Percentiles rank a stretch among this genome's conserved stretches.
These are phyloP conservation scores for Hemithea aestivaria DNA, from an alignment of 2,888 invertebrate genomes.

Conservation along the genomic window DNA sequence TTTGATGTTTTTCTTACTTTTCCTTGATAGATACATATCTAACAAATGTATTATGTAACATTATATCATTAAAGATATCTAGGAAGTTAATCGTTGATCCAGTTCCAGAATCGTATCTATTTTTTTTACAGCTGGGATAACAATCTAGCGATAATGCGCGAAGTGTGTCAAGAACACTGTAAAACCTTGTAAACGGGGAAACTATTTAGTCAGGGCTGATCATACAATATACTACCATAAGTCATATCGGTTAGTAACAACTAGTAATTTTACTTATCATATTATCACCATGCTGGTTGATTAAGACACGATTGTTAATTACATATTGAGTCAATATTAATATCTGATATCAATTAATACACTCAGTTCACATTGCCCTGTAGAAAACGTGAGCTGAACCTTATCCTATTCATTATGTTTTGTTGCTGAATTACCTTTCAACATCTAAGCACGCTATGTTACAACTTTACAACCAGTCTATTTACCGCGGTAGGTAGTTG, in stretches of 20 bases:
- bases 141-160: constrained; percentile 20
- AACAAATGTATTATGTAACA: no score
- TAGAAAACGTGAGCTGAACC: no score
- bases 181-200: constrained; percentile 10
- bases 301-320: not conserved
- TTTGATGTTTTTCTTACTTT: constrained; percentile 1
- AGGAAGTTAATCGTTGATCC: no score
- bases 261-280: not conserved
- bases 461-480: no score
- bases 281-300: constrained; percentile 8
- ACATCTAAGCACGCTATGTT: no score
- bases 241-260: constrained; percentile 7
- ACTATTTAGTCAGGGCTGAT: not conserved
- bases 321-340: constrained; percentile 9
- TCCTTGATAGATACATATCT: not conserved
- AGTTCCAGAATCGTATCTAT: constrained; percentile 16
- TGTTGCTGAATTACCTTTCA: no score
- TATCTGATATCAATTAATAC: constrained; percentile 7
- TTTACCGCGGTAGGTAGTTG: no score
- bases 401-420: no score
- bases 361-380: constrained; percentile 2
- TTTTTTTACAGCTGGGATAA: constrained; percentile 16
- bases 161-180: constrained; percentile 23
- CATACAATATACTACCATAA: not conserved
- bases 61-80: no score